Percentiles rank a stretch among this genome's conserved stretches.
These are phyloP conservation scores for Astur gentilis DNA, from an alignment of 2,113 vertebrate species.

Conservation along the genomic window DNA sequence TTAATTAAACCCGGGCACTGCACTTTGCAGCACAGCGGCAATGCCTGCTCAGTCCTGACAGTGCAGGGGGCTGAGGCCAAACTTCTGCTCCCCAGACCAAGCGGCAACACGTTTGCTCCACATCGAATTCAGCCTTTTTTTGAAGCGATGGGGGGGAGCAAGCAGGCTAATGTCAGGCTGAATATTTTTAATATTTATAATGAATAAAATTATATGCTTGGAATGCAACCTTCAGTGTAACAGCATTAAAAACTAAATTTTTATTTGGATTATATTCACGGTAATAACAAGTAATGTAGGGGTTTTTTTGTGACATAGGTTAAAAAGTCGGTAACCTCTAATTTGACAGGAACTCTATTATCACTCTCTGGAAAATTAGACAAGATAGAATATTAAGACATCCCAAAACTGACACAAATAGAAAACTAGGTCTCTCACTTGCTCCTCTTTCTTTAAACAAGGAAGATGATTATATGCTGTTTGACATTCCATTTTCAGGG, in stretches of 20 bases:
- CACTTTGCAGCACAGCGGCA: background rate
- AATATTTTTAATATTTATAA: constrained; percentile 69
- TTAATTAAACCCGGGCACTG: background rate
- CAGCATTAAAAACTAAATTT: constrained; percentile 62
- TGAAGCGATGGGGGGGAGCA: background rate
- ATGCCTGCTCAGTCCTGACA: background rate
- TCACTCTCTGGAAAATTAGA: constrained; percentile 71
- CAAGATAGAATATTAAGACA: constrained; percentile 74
- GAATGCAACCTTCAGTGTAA: constrained; percentile 56
- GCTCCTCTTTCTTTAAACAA: constrained; percentile 57
- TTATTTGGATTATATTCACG: constrained; percentile 68
- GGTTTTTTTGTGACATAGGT: constrained; percentile 36
- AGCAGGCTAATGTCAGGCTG: constrained; percentile 39
- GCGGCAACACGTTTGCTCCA: accelerated
- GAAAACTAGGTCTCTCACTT: constrained; percentile 67
- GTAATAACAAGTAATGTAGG: constrained; percentile 62
- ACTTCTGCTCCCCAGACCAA: background rate
- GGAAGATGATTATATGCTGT: constrained; percentile 71
- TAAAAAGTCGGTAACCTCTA: constrained; percentile 73
- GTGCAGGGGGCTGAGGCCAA: background rate
- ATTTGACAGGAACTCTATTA: constrained; percentile 76
- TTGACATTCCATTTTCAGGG: constrained; percentile 73
- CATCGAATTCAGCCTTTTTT: background rate
- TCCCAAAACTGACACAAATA: constrained; percentile 75
- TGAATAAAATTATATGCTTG: constrained; percentile 71